Evolutionary conservation across 1,140 invertebrate genomes (phyloP).

Genomic region (Melipona quadrifasciata): DNA sequence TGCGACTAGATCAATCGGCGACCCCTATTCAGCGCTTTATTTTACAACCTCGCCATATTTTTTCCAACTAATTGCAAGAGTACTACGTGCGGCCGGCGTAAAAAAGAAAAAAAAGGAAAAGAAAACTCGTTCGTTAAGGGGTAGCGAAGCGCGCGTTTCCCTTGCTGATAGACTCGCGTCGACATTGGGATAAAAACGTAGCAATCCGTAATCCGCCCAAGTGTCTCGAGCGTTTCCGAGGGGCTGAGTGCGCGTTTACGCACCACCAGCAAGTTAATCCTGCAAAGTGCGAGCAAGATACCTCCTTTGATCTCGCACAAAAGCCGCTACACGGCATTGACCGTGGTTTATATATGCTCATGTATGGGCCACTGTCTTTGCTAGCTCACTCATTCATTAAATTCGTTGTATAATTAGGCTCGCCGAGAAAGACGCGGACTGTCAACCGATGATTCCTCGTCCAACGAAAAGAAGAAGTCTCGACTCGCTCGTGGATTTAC

Average conservation of each 20-base stretch:
- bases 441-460: slow-evolving; percentile 35
- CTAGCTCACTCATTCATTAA: slow-evolving; percentile 81
- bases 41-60: background rate
- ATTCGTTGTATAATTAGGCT: slow-evolving; percentile 82
- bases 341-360: slow-evolving; percentile 80
- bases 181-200: slow-evolving; percentile 33
- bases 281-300: slow-evolving; percentile 65
- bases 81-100: background rate
- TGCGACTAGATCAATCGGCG: background rate
- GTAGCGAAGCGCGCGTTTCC: background rate
- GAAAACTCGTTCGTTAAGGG: background rate
- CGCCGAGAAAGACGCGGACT: slow-evolving; percentile 47
- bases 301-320: slow-evolving; percentile 79
- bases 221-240: slow-evolving; percentile 50
- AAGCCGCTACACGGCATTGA: slow-evolving; percentile 81
- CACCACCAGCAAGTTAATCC: slow-evolving; percentile 55
- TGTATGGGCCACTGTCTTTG: slow-evolving; percentile 80
- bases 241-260: slow-evolving; percentile 52
- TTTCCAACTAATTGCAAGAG: background rate
- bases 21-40: background rate
- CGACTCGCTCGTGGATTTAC: slow-evolving; percentile 24
- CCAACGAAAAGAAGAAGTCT: slow-evolving; percentile 21
- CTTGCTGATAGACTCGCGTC: slow-evolving; percentile 20
- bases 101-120: no score
- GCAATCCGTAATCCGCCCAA: slow-evolving; percentile 51